These are phyloP conservation scores for Hoplostethus mediterraneus DNA, from an alignment of 2,797 vertebrate species.

Conservation along the genomic window DNA sequence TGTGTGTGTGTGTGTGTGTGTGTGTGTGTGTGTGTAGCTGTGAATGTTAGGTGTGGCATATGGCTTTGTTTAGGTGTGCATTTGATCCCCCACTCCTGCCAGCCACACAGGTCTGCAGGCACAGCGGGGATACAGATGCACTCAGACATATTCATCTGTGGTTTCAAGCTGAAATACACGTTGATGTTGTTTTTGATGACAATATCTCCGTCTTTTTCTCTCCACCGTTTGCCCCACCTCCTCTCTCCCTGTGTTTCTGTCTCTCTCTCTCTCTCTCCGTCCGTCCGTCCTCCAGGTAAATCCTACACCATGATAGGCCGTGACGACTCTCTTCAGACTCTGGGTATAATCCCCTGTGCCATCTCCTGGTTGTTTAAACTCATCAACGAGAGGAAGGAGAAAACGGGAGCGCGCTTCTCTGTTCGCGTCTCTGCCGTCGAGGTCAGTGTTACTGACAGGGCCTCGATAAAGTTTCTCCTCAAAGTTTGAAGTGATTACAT, in stretches of 20 bases:
- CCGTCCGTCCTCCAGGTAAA: conserved; percentile 86
- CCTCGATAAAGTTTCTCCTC: background rate
- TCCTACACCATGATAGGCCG: conserved; percentile 98
- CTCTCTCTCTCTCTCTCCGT: conserved; percentile 19
- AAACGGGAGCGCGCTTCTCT: conserved; percentile 96
- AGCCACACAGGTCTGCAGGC: conserved; percentile 48
- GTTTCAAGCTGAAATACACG: background rate
- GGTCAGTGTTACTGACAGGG: conserved; percentile 66
- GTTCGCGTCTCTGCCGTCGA: conserved; percentile 98
- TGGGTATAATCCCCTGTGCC: conserved; percentile 97
- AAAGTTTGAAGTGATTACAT: no score
- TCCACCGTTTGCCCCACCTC: background rate
- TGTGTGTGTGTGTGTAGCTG: conserved; percentile 22
- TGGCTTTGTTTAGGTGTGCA: conserved; percentile 71
- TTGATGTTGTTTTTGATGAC: conserved; percentile 19
- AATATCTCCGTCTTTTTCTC: conserved; percentile 19
- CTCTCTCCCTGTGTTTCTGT: background rate
- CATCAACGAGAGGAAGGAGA: conserved; percentile 97
- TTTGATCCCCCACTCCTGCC: conserved; percentile 72
- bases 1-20: conserved; percentile 22
- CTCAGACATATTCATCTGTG: background rate
- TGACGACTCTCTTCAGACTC: conserved; percentile 95
- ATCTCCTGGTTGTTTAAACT: conserved; percentile 99
- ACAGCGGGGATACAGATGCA: background rate
- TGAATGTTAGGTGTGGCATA: conserved; percentile 60